Evolutionary conservation across 2,797 vertebrate species (phyloP).

Genomic region (Halcyon leucocephala): DNA sequence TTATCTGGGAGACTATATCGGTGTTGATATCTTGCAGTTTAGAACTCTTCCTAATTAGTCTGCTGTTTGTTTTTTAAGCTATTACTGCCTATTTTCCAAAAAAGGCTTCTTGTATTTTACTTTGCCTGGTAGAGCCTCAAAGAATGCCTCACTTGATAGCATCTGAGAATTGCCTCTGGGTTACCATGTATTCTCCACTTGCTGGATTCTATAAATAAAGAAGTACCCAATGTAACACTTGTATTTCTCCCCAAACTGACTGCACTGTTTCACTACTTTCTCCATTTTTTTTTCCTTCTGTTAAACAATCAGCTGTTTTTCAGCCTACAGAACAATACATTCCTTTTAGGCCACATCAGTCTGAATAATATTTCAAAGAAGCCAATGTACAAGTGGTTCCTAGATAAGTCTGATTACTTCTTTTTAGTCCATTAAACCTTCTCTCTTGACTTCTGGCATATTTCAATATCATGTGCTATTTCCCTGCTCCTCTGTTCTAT

Average conservation of each 20-base stretch:
- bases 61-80: background rate
- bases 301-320: background rate
- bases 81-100: background rate
- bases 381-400: background rate
- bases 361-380: background rate
- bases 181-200: fast-evolving
- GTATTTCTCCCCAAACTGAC: background rate
- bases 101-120: background rate
- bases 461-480: background rate
- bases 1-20: fast-evolving
- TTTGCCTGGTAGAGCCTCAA: background rate
- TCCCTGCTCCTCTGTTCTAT: background rate
- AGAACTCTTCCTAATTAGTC: background rate
- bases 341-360: no score
- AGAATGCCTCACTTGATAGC: background rate
- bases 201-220: background rate
- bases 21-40: background rate
- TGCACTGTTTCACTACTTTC: background rate
- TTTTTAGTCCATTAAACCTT: background rate
- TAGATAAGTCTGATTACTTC: background rate
- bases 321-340: background rate
- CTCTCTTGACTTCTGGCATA: background rate
- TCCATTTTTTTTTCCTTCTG: background rate
- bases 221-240: background rate
- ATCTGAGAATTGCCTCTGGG: background rate